Conservation (phyloP, 2,888 invertebrate genomes). For the Agapostemon virescens region DNA sequence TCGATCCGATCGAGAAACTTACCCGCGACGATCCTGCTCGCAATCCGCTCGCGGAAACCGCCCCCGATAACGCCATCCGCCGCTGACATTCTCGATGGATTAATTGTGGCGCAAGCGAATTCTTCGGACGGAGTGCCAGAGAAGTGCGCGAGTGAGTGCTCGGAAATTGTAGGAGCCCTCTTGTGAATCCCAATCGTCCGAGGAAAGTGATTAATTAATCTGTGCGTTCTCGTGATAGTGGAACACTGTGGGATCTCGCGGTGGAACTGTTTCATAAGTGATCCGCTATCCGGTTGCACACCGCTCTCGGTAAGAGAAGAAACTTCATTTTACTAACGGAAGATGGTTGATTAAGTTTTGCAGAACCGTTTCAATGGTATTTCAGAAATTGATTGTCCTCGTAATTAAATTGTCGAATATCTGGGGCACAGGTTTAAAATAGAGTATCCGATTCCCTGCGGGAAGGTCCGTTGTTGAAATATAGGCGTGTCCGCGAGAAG, state of each 20-base stretch:
- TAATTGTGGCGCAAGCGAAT: conserved; percentile 47
- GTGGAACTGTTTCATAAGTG: background rate
- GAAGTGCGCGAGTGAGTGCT: conserved; percentile 31
- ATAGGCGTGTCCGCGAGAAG: background rate
- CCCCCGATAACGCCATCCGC: background rate
- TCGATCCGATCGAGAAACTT: background rate
- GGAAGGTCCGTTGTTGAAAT: background rate
- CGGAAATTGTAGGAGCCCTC: conserved; percentile 11
- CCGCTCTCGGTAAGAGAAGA: background rate
- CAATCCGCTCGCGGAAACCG: background rate
- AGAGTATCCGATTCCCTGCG: background rate
- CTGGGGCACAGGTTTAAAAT: background rate
- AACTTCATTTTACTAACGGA: background rate
- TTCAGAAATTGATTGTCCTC: background rate
- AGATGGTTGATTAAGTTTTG: background rate
- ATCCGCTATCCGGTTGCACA: too few relatives aligned
- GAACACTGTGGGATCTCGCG: background rate
- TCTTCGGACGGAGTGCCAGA: conserved; percentile 43
- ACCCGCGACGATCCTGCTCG: background rate
- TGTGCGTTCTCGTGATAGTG: conserved; percentile 19
- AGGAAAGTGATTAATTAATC: conserved; percentile 42
- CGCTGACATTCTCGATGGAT: conserved; percentile 42
- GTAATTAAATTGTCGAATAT: background rate
- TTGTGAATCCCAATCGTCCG: background rate
- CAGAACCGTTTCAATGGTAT: background rate